Percentiles rank a stretch among this genome's conserved stretches.
Conservation (phyloP, 2,797 vertebrate species). For the Takifugu ocellatus region DNA sequence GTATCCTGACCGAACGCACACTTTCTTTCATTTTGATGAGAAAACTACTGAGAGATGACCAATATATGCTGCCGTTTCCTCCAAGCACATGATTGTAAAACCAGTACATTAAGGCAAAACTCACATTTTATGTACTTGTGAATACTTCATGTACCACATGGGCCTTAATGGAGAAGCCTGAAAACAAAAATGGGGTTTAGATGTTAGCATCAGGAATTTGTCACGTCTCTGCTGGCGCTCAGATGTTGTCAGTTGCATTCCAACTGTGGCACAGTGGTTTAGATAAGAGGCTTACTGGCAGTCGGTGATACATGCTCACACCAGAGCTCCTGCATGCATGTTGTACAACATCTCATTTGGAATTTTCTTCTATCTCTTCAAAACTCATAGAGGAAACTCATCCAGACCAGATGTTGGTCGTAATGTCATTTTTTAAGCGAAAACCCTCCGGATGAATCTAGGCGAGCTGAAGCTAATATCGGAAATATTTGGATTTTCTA, state of each 20-base stretch:
- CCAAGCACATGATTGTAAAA: not conserved
- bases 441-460: not conserved
- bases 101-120: not conserved
- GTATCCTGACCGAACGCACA: slow-evolving; percentile 24
- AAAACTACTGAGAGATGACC: slow-evolving; percentile 40
- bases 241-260: not conserved
- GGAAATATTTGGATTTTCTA: not conserved
- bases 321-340: no score
- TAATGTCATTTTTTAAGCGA: not conserved
- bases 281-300: no score
- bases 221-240: not conserved
- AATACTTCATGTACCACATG: not conserved
- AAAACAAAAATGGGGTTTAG: not conserved
- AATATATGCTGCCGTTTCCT: slow-evolving; percentile 34
- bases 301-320: no score
- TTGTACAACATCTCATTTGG: no score
- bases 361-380: no score
- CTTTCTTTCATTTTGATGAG: slow-evolving; percentile 11
- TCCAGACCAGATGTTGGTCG: not conserved
- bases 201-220: not conserved
- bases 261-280: no score
- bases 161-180: not conserved
- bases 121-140: slow-evolving; percentile 6
- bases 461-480: not conserved
- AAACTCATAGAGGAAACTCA: no score